Base-by-base conservation (phyloP, 2,797 vertebrate genomes). In the Oophaga sylvatica region DNA sequence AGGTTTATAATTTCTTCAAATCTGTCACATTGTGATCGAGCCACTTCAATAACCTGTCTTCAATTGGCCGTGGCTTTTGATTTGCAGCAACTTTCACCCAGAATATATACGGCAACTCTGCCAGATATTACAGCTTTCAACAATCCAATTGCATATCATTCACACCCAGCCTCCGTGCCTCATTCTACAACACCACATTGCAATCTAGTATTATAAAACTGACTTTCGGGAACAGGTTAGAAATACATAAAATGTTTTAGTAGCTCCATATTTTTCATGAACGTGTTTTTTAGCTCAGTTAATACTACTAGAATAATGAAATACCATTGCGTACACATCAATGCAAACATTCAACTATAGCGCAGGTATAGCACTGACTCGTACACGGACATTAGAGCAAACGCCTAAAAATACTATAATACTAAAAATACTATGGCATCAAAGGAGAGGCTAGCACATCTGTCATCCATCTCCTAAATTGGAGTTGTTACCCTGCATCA, bases 81-180 rank as follows among this genome's bases (percentile, higher is more conserved):
- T 62, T 65, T 65, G 62, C 60, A 67, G 60, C 19, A 41, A 35
- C 20, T 59, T 48, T 62, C 31, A 67, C 6, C 45, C 71, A 62
- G 48, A 85, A 76, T 57, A 75, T 60, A 41, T 41, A 41, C 35
- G 35, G 35, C 35, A 56, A 26, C 48, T 76, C 26, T 60, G 70
- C 29, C 83, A 84, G 59, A 26, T 41, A 84, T 84, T 75, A 62
- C 35, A 63, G 57, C 60, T 84, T 77, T 76, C 35, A 65, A 63
- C 57, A 56, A 85, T 85, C 73, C 83, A 78, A 91, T 87, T 86
- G 92, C 53, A 85, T 65, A 78, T 60, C 22, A 35, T 75, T 45
- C 20, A 78, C 60, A 65, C 59, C 26, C 73, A 6, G 57, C 15
- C 62, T 29, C 31, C 8, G 59, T 29, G n/a, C 41, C 59, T 12